Evolutionary conservation across 1,140 invertebrate species (phyloP).

Genomic region (Drosophila prosaltans): DNA sequence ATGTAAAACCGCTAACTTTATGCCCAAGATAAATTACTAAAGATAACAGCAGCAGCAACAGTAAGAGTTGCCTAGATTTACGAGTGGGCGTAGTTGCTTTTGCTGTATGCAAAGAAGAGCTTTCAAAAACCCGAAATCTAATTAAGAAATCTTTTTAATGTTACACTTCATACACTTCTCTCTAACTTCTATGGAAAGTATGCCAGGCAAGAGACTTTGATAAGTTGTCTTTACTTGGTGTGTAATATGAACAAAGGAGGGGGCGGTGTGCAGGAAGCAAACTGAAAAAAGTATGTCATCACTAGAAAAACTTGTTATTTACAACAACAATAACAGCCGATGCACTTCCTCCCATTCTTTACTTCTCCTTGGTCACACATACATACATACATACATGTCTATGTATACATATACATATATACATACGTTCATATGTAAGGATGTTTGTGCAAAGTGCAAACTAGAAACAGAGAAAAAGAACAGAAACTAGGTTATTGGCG

Average conservation of each 20-base stretch:
- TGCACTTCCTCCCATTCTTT: slow-evolving; percentile 41
- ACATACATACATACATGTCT: neutral
- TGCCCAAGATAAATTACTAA: slow-evolving; percentile 65
- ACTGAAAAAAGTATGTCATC: slow-evolving; percentile 66
- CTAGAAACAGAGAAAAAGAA: slow-evolving; percentile 61
- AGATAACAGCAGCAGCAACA: slow-evolving; percentile 46
- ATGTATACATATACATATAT: slow-evolving; percentile 9
- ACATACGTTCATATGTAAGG: slow-evolving; percentile 13
- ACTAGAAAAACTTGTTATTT: slow-evolving; percentile 74
- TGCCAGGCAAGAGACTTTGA: slow-evolving; percentile 54
- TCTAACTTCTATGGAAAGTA: slow-evolving; percentile 53
- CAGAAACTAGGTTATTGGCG: slow-evolving; percentile 75
- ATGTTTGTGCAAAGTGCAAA: slow-evolving; percentile 57
- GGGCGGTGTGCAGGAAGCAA: slow-evolving; percentile 16
- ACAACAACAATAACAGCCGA: slow-evolving; percentile 37
- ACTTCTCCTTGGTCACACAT: slow-evolving; percentile 26
- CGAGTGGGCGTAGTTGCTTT: slow-evolving; percentile 27
- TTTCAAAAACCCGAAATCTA: slow-evolving; percentile 55
- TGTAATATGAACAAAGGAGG: slow-evolving; percentile 18
- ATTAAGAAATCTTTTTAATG: slow-evolving; percentile 68
- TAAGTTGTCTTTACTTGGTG: slow-evolving; percentile 39
- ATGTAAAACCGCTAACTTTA: slow-evolving; percentile 55
- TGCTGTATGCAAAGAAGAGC: slow-evolving; percentile 7
- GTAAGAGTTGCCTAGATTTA: slow-evolving; percentile 1
- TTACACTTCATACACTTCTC: slow-evolving; percentile 9